Evolutionary conservation across 1,140 invertebrate species (phyloP), one percentile per base, ranked within the genome.

Genomic region (Bilobella aurantiaca): DNA sequence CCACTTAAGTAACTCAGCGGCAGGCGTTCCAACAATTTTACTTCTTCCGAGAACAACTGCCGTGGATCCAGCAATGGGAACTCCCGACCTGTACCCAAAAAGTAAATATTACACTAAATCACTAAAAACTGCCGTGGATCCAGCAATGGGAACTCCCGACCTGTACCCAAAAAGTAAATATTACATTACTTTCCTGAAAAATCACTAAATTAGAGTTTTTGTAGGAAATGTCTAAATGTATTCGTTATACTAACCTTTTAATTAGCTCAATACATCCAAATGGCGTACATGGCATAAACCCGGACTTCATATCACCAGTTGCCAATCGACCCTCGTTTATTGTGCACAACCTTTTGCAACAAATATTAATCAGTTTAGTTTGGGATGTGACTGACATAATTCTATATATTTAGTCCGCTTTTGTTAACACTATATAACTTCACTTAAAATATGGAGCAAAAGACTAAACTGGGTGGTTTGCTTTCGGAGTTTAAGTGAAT

Each of bases 11-110:
- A 99, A 79, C 79, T 97, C 93, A 0, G 93, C 84, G 62, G 91
- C 88, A 0, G 96, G 96, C 0, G 93, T 92, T 27, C 96, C 96
- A 3, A 99, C 95, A 75, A 99, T 98, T 81, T 97, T 96, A 77
- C 94, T 97, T 68, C 96, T 82, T 2, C 96, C 96, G 46, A 99
- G 76, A 12, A 99, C 94, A 18, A 99, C 95, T 14, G 93, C 94
- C 60, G 83, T 82, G 34, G 89, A 87, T 3, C 96, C 96, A 42
- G 83, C 82, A 25, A 98, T 89, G 64, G 82, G 74, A 0, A 91
- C 82, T 0, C 91, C 90, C 53, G 85, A 85, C 66, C 85, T 84
- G 47, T 28, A 34, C 64, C 28, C 1, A 28, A 27, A n/a, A 3
- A 27, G 37, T 42, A 57, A 37, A 30, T 31, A 18, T 42, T 30